A percentile compares a stretch with the other conserved stretches of the same genome.
Conservation (phyloP, 2,113 vertebrate species). For the Dipodomys ordii region DNA sequence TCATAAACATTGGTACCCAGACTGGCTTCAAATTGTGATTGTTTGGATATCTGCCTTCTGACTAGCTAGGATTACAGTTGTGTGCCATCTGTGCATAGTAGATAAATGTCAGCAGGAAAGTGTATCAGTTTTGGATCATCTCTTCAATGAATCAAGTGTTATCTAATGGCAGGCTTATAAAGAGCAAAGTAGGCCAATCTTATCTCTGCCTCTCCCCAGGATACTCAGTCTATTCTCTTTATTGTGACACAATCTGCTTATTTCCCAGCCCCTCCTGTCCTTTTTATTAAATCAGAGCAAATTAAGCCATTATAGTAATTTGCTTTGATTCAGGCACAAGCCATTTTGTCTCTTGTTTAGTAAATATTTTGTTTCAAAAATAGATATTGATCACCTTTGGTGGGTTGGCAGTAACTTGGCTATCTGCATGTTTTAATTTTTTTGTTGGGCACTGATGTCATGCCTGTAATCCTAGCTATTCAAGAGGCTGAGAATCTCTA, state of each 20-base stretch:
- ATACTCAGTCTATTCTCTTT: background rate
- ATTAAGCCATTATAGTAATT: constrained; percentile 17
- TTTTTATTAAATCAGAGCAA: background rate
- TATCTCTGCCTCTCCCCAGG: background rate
- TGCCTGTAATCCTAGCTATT: too few relatives aligned
- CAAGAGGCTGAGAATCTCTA: too few relatives aligned
- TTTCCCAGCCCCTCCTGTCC: background rate
- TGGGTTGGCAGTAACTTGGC: background rate
- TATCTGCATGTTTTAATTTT: background rate
- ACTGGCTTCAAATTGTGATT: too few relatives aligned
- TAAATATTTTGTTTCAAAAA: background rate
- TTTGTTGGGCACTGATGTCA: background rate
- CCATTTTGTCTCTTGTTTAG: background rate
- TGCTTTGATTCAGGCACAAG: background rate
- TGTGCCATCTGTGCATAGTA: too few relatives aligned
- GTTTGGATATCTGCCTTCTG: too few relatives aligned
- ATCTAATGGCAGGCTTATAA: background rate
- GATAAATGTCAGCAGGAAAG: background rate
- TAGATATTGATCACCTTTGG: background rate
- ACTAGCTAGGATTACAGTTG: too few relatives aligned
- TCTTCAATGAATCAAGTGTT: constrained; percentile 21
- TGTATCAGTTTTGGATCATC: background rate
- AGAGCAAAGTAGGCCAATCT: background rate
- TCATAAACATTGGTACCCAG: too few relatives aligned
- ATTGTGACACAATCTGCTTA: background rate